phyloP scores from a whole-genome alignment of 2,888 invertebrate species.

The Spodoptera exigua region DNA sequence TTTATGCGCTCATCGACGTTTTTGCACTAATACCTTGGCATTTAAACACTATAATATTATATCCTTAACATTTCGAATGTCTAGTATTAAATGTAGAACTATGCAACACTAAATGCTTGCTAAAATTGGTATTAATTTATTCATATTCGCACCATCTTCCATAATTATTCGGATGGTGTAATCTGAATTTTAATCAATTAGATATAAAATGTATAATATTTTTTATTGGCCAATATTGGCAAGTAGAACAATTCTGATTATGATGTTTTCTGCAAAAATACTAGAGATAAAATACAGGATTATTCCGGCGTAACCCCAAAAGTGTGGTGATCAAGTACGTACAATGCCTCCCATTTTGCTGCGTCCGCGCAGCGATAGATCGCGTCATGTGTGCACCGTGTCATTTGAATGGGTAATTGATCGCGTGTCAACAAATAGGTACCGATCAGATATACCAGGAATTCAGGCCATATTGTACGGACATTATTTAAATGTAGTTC shows the following conservation, averaged over 20 bases:
- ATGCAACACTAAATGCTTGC: constrained; percentile 24
- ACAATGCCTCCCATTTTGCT: constrained; percentile 65
- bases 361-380: constrained; percentile 55
- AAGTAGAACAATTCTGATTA: constrained; percentile 2
- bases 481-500: constrained; percentile 53
- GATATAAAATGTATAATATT: constrained; percentile 15
- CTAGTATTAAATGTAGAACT: constrained; percentile 39
- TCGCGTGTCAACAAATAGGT: constrained; percentile 63
- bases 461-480: constrained; percentile 62
- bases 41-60: constrained; percentile 38
- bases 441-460: constrained; percentile 56
- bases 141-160: constrained; percentile 30
- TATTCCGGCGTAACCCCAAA: constrained; percentile 16
- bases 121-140: constrained; percentile 29
- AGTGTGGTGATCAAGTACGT: constrained; percentile 40
- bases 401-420: constrained; percentile 70
- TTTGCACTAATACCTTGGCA: constrained; percentile 53
- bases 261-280: neutral
- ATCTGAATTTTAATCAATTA: constrained; percentile 24
- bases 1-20: constrained; percentile 22
- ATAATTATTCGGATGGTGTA: constrained; percentile 30
- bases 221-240: neutral
- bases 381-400: constrained; percentile 59
- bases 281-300: neutral
- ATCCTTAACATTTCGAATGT: constrained; percentile 58